These are phyloP conservation scores for Lethocerus indicus DNA, from an alignment of 1,140 invertebrate genomes.

Conservation along the genomic window DNA sequence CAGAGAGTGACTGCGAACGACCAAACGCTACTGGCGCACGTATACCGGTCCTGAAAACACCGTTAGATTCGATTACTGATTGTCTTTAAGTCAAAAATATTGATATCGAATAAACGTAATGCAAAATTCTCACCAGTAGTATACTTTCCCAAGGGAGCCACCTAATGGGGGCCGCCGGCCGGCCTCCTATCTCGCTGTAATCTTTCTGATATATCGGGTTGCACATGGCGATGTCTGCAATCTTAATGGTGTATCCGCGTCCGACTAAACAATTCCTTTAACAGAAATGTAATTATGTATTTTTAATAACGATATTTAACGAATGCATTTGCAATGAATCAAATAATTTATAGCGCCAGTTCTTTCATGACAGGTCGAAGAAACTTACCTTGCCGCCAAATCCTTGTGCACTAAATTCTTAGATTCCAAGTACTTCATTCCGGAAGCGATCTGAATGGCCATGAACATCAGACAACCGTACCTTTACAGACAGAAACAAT, in stretches of 20 bases:
- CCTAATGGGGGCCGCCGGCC: constrained; percentile 47
- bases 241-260: constrained; percentile 56
- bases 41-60: constrained; percentile 42
- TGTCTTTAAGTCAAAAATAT: too few species aligned
- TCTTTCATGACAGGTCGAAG: too few species aligned
- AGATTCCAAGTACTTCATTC: constrained; percentile 59
- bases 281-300: constrained; percentile 12
- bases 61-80: too few species aligned
- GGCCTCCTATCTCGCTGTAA: constrained; percentile 28
- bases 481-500: too few species aligned
- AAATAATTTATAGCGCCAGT: too few species aligned
- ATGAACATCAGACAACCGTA: constrained; percentile 45
- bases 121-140: constrained; percentile 40
- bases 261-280: constrained; percentile 73
- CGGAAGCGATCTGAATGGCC: constrained; percentile 51
- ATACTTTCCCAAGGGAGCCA: constrained; percentile 77
- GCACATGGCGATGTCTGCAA: constrained; percentile 42
- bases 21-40: constrained; percentile 43
- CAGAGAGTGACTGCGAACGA: constrained; percentile 51
- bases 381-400: constrained; percentile 45
- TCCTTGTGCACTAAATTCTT: constrained; percentile 56
- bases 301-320: too few species aligned
- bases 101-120: too few species aligned
- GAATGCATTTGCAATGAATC: too few species aligned
- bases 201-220: constrained; percentile 25